Evolutionary conservation across 2,113 vertebrate genomes (phyloP).

Genomic region (Cryptomyrus ogoouensis): DNA sequence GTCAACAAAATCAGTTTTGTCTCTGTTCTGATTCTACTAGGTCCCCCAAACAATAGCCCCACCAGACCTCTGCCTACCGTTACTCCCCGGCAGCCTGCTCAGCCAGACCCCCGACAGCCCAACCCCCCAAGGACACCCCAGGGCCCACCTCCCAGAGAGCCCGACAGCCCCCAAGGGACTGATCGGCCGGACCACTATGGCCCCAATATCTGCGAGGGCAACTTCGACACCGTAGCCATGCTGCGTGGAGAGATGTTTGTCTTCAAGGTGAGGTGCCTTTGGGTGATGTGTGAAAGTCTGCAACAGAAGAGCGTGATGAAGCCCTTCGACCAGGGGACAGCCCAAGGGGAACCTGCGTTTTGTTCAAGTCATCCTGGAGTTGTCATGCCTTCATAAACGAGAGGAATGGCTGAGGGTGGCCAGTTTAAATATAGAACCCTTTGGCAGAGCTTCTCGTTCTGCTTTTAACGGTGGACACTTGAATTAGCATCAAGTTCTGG

Average conservation of each 20-base stretch:
- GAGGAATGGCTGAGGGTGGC: background rate
- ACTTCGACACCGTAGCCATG: constrained; percentile 85
- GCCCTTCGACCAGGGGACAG: background rate
- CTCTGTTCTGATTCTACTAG: constrained; percentile 33
- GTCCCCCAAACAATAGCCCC: constrained; percentile 64
- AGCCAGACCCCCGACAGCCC: constrained; percentile 64
- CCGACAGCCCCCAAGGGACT: constrained; percentile 65
- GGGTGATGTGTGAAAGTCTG: background rate
- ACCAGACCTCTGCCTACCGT: constrained; percentile 71
- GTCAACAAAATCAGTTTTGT: background rate
- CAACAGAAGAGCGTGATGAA: background rate
- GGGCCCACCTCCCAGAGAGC: constrained; percentile 69
- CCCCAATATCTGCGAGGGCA: constrained; percentile 87
- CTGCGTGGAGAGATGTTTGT: constrained; percentile 97
- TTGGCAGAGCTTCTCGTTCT: constrained; percentile 21
- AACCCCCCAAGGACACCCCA: constrained; percentile 38
- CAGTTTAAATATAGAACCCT: constrained; percentile 37
- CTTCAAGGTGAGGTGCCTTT: constrained; percentile 75
- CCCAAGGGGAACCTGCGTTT: background rate
- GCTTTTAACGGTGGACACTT: constrained; percentile 29
- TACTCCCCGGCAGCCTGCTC: constrained; percentile 67
- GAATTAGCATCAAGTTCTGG: constrained; percentile 25
- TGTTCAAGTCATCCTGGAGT: background rate
- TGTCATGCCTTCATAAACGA: constrained; percentile 18
- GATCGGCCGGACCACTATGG: constrained; percentile 79